Base-by-base conservation (phyloP, 2,113 vertebrate species). In the Vulpes lagopus region DNA sequence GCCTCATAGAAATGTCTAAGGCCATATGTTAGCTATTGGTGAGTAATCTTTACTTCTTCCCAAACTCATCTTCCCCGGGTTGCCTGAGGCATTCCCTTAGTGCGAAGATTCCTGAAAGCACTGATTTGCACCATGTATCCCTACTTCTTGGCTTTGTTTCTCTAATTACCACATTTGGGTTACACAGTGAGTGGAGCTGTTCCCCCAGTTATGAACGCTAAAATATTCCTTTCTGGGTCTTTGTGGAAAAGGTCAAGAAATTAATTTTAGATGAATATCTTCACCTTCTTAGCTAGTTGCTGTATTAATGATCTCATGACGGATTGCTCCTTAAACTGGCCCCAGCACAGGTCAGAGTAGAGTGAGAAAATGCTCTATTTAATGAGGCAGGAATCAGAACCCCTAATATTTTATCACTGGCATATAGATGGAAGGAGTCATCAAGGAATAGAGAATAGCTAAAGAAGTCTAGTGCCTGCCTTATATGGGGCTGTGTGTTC, bases 281-380 rank as follows among this genome's bases (percentile, higher is more conserved):
- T 97, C 98, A 98, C 98, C 98, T 98, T 98, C 98, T 96, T 97
- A 98, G 98, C 95, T 94, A 97, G 96, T 97, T 97, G 92, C 97
- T 97, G 78, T 98, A 98, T 98, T 98, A 98, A 99, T 98, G 98
- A 98, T 98, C 98, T 98, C 97, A 98, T 98, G 98, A 99, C 84
- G 3, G 97, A 99, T 99, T 96, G 94, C 94, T 98, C 98, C 98
- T 98, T 98, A 98, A 98, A 98, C 98, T 98, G 98, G 98, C 89
- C 97, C 97, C 94, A 97, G 95, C 2, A 17, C 93, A 98, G 98
- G 98, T 99, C 98, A 99, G 90, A 97, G 97, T 88, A 81, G 96
- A 98, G 96, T 92, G 86, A 98, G 98, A 98, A 98, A 98, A 97
- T 98, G 98, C 98, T 97, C 92, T 97, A 98, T 98, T 98, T 99